These are phyloP conservation scores for Chrysogorgia sp. DNA, from an alignment of 92 coral and sea anemone genomes.

Conservation along the genomic window DNA sequence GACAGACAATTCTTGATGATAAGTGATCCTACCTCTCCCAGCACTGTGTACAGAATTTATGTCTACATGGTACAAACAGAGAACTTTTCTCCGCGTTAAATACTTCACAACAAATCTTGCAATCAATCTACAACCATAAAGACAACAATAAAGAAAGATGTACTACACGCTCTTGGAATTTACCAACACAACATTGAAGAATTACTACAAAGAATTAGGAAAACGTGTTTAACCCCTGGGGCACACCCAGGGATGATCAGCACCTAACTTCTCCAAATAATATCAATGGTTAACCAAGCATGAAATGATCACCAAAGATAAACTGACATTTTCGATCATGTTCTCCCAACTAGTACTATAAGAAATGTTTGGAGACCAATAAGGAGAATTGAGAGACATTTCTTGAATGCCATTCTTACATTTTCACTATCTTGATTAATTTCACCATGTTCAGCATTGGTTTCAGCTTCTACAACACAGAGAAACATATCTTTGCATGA, in stretches of 20 bases:
- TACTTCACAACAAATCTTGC: constrained; percentile 77
- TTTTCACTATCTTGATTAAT: neutral
- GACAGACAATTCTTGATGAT: no score
- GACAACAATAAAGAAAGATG: neutral
- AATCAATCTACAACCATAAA: constrained; percentile 57
- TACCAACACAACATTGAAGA: no score
- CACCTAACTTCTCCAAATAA: no score
- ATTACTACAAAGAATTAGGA: no score
- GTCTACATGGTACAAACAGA: constrained; percentile 80
- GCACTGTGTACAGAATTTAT: constrained; percentile 83
- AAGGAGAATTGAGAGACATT: neutral
- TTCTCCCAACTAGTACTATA: no score
- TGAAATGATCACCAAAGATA: no score
- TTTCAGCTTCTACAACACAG: neutral
- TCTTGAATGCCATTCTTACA: neutral
- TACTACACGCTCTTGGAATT: no score
- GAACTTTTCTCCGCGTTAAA: constrained; percentile 59
- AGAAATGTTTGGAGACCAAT: no score
- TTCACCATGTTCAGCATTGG: neutral
- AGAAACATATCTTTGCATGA: neutral
- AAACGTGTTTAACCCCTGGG: no score
- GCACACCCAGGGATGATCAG: no score
- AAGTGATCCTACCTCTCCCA: constrained; percentile 96
- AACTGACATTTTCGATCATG: no score
- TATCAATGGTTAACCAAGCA: no score